phyloP scores from a whole-genome alignment of 2,888 invertebrate genomes.

The Diogma glabrata region DNA sequence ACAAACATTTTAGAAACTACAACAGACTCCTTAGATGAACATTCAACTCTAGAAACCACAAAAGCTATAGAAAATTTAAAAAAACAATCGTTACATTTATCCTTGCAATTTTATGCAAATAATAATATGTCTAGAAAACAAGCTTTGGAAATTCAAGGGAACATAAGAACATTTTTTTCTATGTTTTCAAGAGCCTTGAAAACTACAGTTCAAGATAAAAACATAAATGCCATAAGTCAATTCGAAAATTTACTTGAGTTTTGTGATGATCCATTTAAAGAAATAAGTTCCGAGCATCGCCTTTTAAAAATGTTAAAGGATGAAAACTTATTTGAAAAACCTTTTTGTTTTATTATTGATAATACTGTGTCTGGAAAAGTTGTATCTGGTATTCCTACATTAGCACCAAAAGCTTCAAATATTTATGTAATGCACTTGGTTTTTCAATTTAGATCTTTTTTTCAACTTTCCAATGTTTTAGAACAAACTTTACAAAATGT shows the following conservation, averaged over 20 bases:
- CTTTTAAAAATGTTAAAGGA: slow-evolving; percentile 14
- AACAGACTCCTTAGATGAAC: not conserved
- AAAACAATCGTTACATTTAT: slow-evolving; percentile 5
- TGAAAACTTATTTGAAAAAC: slow-evolving; percentile 10
- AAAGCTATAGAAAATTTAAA: not conserved
- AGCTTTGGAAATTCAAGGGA: slow-evolving; percentile 12
- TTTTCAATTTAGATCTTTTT: slow-evolving; percentile 14
- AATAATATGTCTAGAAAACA: slow-evolving; percentile 12
- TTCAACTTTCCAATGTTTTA: slow-evolving; percentile 14
- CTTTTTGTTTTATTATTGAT: slow-evolving; percentile 1
- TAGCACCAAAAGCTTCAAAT: slow-evolving; percentile 8
- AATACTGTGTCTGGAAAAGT: slow-evolving; percentile 9
- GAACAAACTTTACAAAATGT: slow-evolving; percentile 2
- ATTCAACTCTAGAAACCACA: not conserved
- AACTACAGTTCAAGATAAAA: not conserved
- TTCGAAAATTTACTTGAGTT: not conserved
- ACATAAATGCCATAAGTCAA: not conserved
- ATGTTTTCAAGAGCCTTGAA: not conserved
- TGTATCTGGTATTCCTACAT: slow-evolving; percentile 9
- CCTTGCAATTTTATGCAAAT: slow-evolving; percentile 7
- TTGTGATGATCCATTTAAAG: slow-evolving; percentile 14
- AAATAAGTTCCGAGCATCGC: slow-evolving; percentile 14
- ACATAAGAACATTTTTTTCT: slow-evolving; percentile 9
- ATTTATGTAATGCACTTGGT: slow-evolving; percentile 14
- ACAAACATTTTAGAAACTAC: too few species aligned